Percentiles rank a stretch among this genome's conserved stretches.
These are phyloP conservation scores for Cottoperca gobio DNA, from an alignment of 2,797 vertebrate genomes.

Conservation along the genomic window DNA sequence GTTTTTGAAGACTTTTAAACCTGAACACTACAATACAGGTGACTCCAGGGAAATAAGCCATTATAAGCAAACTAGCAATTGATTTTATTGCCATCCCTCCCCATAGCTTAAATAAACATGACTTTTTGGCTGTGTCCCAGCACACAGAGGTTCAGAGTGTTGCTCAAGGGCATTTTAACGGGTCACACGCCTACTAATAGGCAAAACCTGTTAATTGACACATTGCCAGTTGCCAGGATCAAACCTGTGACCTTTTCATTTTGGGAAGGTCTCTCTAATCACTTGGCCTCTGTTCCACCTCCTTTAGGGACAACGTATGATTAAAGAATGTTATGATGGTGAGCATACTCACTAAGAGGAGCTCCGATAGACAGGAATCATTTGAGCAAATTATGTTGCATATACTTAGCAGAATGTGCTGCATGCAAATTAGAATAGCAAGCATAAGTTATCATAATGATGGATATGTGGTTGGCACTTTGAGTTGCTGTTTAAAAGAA, in stretches of 20 bases:
- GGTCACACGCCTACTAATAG: constrained; percentile 63
- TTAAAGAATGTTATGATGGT: constrained; percentile 16
- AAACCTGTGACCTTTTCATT: constrained; percentile 73
- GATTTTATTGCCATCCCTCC: constrained; percentile 24
- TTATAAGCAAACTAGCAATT: constrained; percentile 27
- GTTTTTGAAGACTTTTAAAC: constrained; percentile 17
- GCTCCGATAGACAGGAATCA: constrained; percentile 9
- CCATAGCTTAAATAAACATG: constrained; percentile 43
- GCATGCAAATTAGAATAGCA: constrained; percentile 27
- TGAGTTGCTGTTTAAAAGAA: constrained; percentile 32
- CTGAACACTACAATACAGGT: constrained; percentile 25
- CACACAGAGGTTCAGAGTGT: constrained; percentile 23
- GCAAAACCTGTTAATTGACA: constrained; percentile 69
- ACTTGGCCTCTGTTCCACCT: constrained; percentile 29
- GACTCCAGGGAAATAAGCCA: constrained; percentile 7
- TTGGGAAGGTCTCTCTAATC: constrained; percentile 59
- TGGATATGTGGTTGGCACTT: constrained; percentile 35
- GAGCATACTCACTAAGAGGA: background rate
- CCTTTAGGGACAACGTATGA: constrained; percentile 33
- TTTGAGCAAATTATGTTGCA: constrained; percentile 31
- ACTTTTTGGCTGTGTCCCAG: constrained; percentile 46
- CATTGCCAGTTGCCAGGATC: constrained; percentile 45
- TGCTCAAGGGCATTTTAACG: constrained; percentile 61
- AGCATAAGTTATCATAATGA: constrained; percentile 45
- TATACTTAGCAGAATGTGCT: constrained; percentile 31